phyloP scores from a whole-genome alignment of 2,888 invertebrate species.

The Zaprionus bogoriensis region DNA sequence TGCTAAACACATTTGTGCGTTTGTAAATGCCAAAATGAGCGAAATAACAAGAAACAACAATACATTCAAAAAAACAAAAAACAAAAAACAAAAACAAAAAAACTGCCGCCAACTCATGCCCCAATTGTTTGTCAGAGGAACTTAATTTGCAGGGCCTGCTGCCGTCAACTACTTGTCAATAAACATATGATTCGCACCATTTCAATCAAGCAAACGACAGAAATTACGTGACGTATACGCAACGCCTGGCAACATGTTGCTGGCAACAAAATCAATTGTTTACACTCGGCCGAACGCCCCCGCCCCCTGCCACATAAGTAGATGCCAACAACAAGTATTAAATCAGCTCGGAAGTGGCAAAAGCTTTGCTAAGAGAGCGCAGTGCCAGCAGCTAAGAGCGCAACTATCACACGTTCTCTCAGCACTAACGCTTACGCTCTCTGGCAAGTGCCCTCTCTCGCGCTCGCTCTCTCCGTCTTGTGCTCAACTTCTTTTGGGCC shows the following conservation, averaged over 20 bases:
- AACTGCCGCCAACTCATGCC: slow-evolving; percentile 38
- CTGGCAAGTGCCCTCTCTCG: background rate
- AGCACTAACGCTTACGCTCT: background rate
- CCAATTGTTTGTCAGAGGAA: slow-evolving; percentile 27
- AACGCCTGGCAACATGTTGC: slow-evolving; percentile 44
- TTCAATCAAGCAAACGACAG: slow-evolving; percentile 10
- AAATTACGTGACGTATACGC: slow-evolving; percentile 63
- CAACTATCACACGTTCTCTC: background rate
- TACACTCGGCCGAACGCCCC: background rate
- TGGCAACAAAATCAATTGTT: slow-evolving; percentile 3
- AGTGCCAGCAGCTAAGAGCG: slow-evolving; percentile 37
- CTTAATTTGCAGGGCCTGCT: slow-evolving; percentile 19
- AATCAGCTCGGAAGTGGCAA: slow-evolving; percentile 14
- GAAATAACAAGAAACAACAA: too few relatives aligned
- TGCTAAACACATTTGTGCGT: background rate
- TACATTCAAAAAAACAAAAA: background rate
- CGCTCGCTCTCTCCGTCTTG: slow-evolving; percentile 9
- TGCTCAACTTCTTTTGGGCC: slow-evolving; percentile 55
- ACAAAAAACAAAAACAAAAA: background rate
- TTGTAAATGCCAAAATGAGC: too few relatives aligned
- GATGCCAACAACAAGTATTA: background rate
- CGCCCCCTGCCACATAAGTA: background rate
- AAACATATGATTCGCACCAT: slow-evolving; percentile 29
- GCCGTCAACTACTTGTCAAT: slow-evolving; percentile 8
- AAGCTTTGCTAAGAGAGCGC: slow-evolving; percentile 34